Evolutionary conservation across 2,113 vertebrate species (phyloP), one percentile per base, ranked within the genome.

Genomic region (Oceanodroma tethys): DNA sequence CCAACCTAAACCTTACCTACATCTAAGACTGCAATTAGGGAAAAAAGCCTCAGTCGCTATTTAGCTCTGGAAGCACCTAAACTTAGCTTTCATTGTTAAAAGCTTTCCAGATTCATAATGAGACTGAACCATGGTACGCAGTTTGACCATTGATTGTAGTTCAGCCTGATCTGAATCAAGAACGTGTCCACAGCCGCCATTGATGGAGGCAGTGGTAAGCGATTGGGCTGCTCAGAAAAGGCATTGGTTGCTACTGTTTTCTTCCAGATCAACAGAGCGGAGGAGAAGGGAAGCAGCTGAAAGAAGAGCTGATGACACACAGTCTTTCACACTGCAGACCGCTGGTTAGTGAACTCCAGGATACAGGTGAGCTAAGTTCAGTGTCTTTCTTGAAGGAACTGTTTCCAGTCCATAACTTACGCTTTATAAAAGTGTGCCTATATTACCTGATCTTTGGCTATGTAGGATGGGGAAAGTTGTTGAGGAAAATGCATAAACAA

Each of bases 101-200:
- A 48, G 29, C 60, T 85, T 67, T 65, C 62, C 27, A 56, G 34
- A 18, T 55, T 84, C 32, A 34, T 78, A 16, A 23, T 48, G 59
- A 70, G 50, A 62, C 55, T 38, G n/a, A 80, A 19, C 10, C 1
- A 12, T 4, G 11, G 18, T 10, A 32, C 0, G 0, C 4, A 25
- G 40, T 59, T 63, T 67, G 18, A 47, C 26, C 26, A 59, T 36
- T 16, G 56, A 53, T 9, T 10, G 11, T 59, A n/a, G n/a, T 43
- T 68, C 22, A 45, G 55, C 15, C 21, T 70, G 40, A 47, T 63
- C 16, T 70, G 43, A 19, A 43, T 74, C 30, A 74, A 55, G 38
- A 63, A 53, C 4, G 7, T 4, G 8, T 47, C 36, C 7, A 59
- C 36, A 81, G 50, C 38, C 11, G 65, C n/a, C 7, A 4, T 21